These are phyloP conservation scores for Thereva nobilitata DNA, from an alignment of 2,888 invertebrate genomes.

Conservation along the genomic window DNA sequence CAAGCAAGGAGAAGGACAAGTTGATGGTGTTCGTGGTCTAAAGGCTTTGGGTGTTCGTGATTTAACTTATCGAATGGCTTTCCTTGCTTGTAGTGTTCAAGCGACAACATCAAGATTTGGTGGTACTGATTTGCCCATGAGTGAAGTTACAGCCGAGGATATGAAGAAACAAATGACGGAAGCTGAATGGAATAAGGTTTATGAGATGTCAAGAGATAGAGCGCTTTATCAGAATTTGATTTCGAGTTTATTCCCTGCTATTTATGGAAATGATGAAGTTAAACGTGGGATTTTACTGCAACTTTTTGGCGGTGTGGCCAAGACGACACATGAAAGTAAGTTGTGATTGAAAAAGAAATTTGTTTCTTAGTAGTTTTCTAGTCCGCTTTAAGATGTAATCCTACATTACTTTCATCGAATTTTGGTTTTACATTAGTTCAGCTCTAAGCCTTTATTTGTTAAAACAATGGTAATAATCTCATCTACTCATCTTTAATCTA, in stretches of 20 bases:
- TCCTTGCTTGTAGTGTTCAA: slow-evolving; percentile 90
- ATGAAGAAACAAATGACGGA: slow-evolving; percentile 94
- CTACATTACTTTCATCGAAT: too few species aligned
- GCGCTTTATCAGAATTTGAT: slow-evolving; percentile 90
- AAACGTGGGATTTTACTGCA: slow-evolving; percentile 90
- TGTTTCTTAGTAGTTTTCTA: neutral
- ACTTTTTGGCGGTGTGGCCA: slow-evolving; percentile 96
- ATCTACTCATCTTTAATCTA: too few species aligned
- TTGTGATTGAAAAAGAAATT: too few species aligned
- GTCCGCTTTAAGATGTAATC: neutral
- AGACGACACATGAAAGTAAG: slow-evolving; percentile 82
- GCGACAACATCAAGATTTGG: slow-evolving; percentile 87
- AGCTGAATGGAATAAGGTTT: slow-evolving; percentile 91
- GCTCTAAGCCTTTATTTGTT: too few species aligned
- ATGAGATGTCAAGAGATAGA: slow-evolving; percentile 94
- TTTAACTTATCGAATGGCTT: slow-evolving; percentile 83
- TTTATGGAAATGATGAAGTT: slow-evolving; percentile 96
- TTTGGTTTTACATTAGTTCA: too few species aligned
- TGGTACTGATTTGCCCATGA: slow-evolving; percentile 79
- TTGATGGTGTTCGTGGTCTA: slow-evolving; percentile 83
- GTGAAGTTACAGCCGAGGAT: slow-evolving; percentile 87
- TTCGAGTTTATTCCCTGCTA: slow-evolving; percentile 89
- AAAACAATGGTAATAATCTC: too few species aligned
- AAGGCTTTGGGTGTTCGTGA: slow-evolving; percentile 85
- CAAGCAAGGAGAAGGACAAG: slow-evolving; percentile 71